These are phyloP conservation scores for Agapornis canus DNA, from an alignment of 2,797 vertebrate species.

Conservation along the genomic window DNA sequence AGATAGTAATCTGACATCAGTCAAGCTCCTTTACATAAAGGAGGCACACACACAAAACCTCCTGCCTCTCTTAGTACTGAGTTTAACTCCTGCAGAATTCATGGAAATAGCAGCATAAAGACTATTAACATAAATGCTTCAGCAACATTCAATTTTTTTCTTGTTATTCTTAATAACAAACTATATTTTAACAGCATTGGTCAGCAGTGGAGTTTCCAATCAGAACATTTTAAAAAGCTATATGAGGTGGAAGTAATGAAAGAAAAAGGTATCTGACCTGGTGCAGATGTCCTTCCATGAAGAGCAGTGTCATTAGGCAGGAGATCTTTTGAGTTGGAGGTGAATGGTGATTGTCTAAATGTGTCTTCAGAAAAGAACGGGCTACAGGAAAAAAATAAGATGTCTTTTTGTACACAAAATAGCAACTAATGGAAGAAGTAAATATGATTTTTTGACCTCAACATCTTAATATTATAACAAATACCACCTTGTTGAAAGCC, in stretches of 20 bases:
- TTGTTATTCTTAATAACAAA: not conserved
- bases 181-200: not conserved
- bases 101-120: not conserved
- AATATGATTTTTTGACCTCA: not conserved
- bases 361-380: constrained; percentile 94
- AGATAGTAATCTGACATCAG: not conserved
- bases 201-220: not conserved
- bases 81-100: not conserved
- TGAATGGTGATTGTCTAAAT: constrained; percentile 99
- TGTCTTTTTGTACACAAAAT: not conserved
- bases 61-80: not conserved
- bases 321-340: constrained; percentile 92
- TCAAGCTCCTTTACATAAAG: not conserved
- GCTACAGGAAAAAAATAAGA: constrained; percentile 79
- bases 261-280: constrained; percentile 81
- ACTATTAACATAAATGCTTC: not conserved
- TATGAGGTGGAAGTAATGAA: not conserved
- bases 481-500: not conserved
- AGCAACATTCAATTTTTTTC: not conserved
- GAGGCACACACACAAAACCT: fast-evolving
- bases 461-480: not conserved
- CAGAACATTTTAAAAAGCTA: not conserved
- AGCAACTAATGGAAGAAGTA: not conserved
- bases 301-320: constrained; percentile 87
- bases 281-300: constrained; percentile 84